These are phyloP conservation scores for Nomada lathburiana DNA, from an alignment of 2,888 invertebrate genomes.

Conservation along the genomic window DNA sequence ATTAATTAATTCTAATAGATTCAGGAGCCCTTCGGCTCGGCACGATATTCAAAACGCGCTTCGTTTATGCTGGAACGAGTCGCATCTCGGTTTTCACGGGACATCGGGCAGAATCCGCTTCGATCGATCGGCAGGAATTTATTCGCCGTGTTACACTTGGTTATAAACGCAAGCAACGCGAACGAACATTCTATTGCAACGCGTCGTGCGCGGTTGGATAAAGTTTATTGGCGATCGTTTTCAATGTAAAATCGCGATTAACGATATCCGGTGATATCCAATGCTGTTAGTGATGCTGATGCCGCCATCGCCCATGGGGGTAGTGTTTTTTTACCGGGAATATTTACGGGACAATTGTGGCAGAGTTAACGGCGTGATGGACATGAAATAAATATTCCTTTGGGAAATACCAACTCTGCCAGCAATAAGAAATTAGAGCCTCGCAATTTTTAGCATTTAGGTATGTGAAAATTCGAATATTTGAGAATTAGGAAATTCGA, in stretches of 20 bases:
- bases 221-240: conserved; percentile 24
- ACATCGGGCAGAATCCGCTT: not conserved
- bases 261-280: conserved; percentile 18
- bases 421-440: too few species aligned
- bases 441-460: too few species aligned
- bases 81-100: conserved; percentile 1
- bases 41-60: conserved; percentile 17
- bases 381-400: too few species aligned
- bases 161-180: conserved; percentile 8
- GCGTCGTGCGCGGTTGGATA: not conserved
- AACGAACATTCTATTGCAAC: not conserved
- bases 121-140: conserved; percentile 16
- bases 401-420: too few species aligned
- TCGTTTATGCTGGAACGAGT: conserved; percentile 7
- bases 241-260: conserved; percentile 19
- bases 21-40: conserved; percentile 11
- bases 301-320: too few species aligned
- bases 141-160: conserved; percentile 19
- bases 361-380: too few species aligned
- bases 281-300: too few species aligned
- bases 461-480: too few species aligned
- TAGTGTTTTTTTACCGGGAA: too few species aligned
- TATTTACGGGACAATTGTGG: too few species aligned
- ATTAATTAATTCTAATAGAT: conserved; percentile 58
- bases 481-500: too few species aligned